Conservation (phyloP, 2,113 vertebrate genomes). For the Ondatra zibethicus region DNA sequence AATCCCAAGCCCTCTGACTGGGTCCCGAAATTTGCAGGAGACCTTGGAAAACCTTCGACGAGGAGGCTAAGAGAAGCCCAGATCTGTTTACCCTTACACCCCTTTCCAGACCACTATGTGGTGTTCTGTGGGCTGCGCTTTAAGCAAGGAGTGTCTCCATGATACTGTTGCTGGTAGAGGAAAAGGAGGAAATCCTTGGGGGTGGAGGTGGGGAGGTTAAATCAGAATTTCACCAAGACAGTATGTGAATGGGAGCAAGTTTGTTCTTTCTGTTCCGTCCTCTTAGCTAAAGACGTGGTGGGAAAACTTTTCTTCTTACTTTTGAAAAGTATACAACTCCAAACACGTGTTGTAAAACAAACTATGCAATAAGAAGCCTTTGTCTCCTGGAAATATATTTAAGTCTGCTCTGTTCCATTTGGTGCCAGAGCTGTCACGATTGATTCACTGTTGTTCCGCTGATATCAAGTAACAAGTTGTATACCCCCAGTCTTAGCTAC, state of each 20-base stretch:
- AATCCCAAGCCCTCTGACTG: neutral
- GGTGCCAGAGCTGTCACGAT: slow-evolving; percentile 69
- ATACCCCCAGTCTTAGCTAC: slow-evolving; percentile 68
- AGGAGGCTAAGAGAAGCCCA: neutral
- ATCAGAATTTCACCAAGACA: slow-evolving; percentile 48
- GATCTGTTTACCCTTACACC: neutral
- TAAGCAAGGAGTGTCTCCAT: neutral
- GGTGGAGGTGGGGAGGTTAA: neutral
- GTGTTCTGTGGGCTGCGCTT: neutral
- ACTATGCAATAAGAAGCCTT: slow-evolving; percentile 45
- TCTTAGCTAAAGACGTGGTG: slow-evolving; percentile 35
- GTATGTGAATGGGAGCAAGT: slow-evolving; percentile 6
- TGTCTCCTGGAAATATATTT: slow-evolving; percentile 64
- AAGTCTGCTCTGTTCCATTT: slow-evolving; percentile 67
- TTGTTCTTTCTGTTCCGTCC: slow-evolving; percentile 37
- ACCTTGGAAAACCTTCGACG: neutral
- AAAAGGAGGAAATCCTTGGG: neutral
- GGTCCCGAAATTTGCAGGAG: neutral
- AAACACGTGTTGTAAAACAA: slow-evolving; percentile 29
- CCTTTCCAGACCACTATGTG: neutral
- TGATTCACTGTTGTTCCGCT: slow-evolving; percentile 49
- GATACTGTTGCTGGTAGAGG: neutral
- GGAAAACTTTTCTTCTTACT: neutral
- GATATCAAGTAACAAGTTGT: slow-evolving; percentile 64
- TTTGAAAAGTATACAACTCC: slow-evolving; percentile 57